Conservation (phyloP, 2,797 vertebrate genomes). For the Tokudaia tokunoshimensis region DNA sequence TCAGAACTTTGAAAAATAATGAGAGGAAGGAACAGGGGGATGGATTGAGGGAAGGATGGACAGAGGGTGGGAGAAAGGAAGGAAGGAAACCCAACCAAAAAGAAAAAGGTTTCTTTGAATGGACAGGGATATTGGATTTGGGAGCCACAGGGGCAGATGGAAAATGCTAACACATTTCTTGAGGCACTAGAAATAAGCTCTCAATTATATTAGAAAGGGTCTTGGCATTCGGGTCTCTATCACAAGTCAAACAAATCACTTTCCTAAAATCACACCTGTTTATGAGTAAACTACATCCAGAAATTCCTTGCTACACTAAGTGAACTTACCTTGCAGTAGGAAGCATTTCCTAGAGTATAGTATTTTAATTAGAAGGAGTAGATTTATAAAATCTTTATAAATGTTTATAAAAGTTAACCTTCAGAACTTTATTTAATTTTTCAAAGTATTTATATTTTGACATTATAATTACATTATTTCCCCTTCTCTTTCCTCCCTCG, state of each 20-base stretch:
- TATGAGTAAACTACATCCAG: constrained; percentile 17
- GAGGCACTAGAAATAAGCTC: neutral
- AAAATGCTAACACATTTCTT: constrained; percentile 62
- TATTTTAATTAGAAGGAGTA: constrained; percentile 1
- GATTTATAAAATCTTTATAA: neutral
- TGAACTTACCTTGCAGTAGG: neutral
- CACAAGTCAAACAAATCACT: constrained; percentile 61
- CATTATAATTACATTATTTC: neutral
- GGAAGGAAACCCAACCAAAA: neutral
- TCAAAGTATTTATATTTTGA: neutral
- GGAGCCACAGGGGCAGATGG: constrained; percentile 67
- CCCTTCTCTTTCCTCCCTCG: neutral
- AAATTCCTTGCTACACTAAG: constrained; percentile 8
- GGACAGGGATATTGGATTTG: constrained; percentile 65
- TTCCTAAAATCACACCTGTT: constrained; percentile 46
- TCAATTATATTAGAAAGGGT: constrained; percentile 57
- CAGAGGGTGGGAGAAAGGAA: neutral
- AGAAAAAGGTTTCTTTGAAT: constrained; percentile 24
- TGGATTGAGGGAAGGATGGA: neutral
- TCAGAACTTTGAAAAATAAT: neutral
- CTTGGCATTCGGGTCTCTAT: constrained; percentile 60
- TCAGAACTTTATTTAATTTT: neutral
- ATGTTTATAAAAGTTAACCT: neutral
- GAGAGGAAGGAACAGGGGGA: neutral
- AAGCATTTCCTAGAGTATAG: neutral